Conservation (phyloP, 2,113 vertebrate genomes). For the Murina feae region DNA sequence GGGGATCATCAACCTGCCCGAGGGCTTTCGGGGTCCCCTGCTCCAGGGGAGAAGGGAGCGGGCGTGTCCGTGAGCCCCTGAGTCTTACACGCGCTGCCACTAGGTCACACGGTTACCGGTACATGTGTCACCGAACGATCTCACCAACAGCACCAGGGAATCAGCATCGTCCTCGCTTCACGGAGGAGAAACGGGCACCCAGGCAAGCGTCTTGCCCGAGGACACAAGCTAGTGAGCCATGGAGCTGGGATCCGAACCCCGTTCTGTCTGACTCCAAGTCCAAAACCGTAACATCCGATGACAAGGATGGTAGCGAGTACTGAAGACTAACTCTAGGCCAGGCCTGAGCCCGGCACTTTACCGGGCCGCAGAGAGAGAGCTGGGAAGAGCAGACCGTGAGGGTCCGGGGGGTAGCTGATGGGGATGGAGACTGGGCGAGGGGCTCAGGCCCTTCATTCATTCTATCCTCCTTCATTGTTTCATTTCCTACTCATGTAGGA, state of each 20-base stretch:
- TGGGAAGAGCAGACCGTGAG: no score
- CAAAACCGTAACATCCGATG: rapidly evolving
- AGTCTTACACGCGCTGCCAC: not conserved
- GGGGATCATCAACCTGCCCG: rapidly evolving
- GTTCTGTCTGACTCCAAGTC: not conserved
- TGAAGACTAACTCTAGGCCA: not conserved
- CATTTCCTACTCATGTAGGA: not conserved
- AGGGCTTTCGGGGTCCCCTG: not conserved
- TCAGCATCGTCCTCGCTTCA: not conserved
- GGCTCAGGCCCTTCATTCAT: not conserved
- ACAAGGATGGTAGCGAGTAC: rapidly evolving
- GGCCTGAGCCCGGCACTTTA: not conserved
- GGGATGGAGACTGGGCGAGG: no score
- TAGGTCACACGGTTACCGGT: not conserved
- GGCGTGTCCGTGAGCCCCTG: rapidly evolving
- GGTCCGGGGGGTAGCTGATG: no score
- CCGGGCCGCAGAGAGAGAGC: no score
- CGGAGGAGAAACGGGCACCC: not conserved
- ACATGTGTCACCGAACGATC: not conserved
- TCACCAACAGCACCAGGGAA: not conserved
- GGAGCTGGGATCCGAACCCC: not conserved
- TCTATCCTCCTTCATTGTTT: not conserved
- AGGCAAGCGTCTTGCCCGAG: rapidly evolving
- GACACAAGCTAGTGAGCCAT: not conserved
- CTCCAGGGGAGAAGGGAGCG: not conserved